phyloP scores from a whole-genome alignment of 1,140 invertebrate genomes.

The Leguminivora glycinivorella region DNA sequence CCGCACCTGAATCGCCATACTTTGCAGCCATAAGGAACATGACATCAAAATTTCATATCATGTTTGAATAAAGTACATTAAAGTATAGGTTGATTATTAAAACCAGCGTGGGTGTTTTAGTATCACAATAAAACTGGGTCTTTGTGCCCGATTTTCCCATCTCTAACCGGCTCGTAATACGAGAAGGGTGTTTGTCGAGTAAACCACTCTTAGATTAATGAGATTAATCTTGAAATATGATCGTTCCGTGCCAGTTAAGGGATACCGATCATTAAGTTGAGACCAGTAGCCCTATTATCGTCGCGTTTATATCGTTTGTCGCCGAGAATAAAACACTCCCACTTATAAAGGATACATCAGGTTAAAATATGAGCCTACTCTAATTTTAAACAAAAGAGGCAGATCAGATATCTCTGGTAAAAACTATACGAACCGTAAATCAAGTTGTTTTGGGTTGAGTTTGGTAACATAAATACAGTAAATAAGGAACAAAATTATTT shows the following conservation, averaged over 20 bases:
- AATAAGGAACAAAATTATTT: too few relatives aligned
- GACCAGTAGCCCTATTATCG: not conserved
- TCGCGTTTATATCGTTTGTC: conserved; percentile 1
- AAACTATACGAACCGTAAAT: too few relatives aligned
- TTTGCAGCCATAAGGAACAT: too few relatives aligned
- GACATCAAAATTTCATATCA: too few relatives aligned
- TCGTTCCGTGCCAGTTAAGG: conserved; percentile 19
- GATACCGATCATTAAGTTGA: conserved; percentile 1
- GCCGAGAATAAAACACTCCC: not conserved
- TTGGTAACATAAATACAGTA: too few relatives aligned
- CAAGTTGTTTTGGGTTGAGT: too few relatives aligned
- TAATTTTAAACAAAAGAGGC: too few relatives aligned
- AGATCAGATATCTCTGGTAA: too few relatives aligned
- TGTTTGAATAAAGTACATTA: too few relatives aligned
- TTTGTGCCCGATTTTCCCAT: not conserved
- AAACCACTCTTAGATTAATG: conserved; percentile 28
- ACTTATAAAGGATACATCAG: too few relatives aligned
- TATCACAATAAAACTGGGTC: not conserved
- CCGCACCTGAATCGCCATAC: too few relatives aligned
- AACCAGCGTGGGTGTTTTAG: not conserved
- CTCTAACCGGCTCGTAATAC: conserved; percentile 7
- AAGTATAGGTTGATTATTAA: not conserved
- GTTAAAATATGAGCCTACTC: too few relatives aligned
- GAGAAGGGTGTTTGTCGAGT: conserved; percentile 22
- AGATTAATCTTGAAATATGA: conserved; percentile 28